Evolutionary conservation across 2,888 invertebrate genomes (phyloP), one percentile per base, ranked within the genome.

Genomic region (Brachylomia viminalis): DNA sequence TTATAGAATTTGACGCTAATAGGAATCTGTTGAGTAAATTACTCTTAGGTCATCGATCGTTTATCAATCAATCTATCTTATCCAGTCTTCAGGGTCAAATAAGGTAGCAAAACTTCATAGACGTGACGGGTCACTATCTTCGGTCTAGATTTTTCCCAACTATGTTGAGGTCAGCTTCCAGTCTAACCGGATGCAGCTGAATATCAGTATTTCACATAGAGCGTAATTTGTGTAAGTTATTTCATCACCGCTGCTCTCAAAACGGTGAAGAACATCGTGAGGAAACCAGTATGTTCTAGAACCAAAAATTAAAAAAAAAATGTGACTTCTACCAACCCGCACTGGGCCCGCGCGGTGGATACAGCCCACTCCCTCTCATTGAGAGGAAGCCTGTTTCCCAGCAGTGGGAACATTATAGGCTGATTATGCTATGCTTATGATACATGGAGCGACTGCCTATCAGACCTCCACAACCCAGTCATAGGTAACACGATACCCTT

Each of bases 31-130:
- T 67, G n/a, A 20, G 11, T 38, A 65, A 66, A 17, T 58, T 2
- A 73, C 20, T 80, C 23, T 33, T 38, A 38, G 42, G 15, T 52
- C 4, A 33, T 45, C 10, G 45, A 52, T 80, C 7, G 27, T 58
- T 52, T 49, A 30, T 45, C n/a, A 42, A 58, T 30, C 17, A 42
- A 67, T 38, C 11, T 17, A 42, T 42, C 10, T 10, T 62, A n/a
- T n/a, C 15, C 5, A 62, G 17, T n/a, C n/a, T 42, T 6, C 8
- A 10, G 42, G 42, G 42, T 42, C 42, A 42, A 42, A 42, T 30
- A 59, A 30, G 17, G 5, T 20, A 7, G 38, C 1, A 27, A 8
- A 58, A 58, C 8, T 17, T 17, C 10, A 30, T 10, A 30, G 27
- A n/a, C 23, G 11, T n/a, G n/a, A 11, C 13, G 54, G n/a, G 10